A percentile compares a stretch with the other conserved stretches of the same genome.
Evolutionary conservation across 2,888 invertebrate species (phyloP).

Genomic region (Ochlodes sylvanus): DNA sequence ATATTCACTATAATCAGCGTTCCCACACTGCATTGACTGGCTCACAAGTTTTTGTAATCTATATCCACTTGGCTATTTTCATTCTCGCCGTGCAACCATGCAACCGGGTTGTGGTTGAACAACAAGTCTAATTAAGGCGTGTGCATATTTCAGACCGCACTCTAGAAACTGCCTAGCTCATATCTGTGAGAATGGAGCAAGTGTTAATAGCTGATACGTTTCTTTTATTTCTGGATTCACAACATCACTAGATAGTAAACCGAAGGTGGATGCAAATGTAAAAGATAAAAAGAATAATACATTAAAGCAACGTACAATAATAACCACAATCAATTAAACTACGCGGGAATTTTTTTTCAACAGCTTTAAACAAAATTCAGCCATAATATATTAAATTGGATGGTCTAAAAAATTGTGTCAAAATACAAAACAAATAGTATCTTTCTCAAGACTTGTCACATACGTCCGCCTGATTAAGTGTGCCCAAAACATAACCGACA

Average conservation of each 20-base stretch:
- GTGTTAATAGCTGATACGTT: conserved; percentile 4
- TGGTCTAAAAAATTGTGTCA: no score
- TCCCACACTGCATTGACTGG: conserved; percentile 10
- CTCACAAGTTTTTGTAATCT: conserved; percentile 28
- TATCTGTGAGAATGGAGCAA: conserved; percentile 30
- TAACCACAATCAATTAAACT: background rate
- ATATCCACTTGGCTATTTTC: conserved; percentile 36
- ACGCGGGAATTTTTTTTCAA: background rate
- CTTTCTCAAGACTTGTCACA: no score
- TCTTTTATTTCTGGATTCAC: conserved; percentile 2
- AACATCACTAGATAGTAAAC: background rate
- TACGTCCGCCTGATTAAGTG: no score
- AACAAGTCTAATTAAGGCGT: conserved; percentile 58
- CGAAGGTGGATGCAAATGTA: background rate
- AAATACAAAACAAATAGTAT: no score
- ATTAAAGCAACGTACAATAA: background rate
- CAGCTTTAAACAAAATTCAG: background rate
- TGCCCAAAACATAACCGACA: no score
- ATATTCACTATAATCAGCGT: conserved; percentile 4
- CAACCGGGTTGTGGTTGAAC: conserved; percentile 45
- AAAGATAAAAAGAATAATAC: background rate
- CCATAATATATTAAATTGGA: no score
- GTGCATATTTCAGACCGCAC: conserved; percentile 54
- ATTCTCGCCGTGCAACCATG: conserved; percentile 43
- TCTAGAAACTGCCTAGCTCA: conserved; percentile 49